Conservation (phyloP, 2,113 vertebrate genomes). For the Dicentrarchus labrax region DNA sequence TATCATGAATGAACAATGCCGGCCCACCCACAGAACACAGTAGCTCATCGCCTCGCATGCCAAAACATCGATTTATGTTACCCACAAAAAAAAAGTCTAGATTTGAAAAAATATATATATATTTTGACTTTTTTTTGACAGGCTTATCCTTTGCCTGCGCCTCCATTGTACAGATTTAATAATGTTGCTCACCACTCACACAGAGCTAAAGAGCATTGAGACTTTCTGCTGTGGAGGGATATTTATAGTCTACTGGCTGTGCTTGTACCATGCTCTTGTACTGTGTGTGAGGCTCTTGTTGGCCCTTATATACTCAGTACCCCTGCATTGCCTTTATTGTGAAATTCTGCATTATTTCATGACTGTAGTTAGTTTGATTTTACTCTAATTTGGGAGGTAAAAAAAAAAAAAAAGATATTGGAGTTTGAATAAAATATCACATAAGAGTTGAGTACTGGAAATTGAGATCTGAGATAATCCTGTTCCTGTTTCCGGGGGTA, state of each 20-base stretch:
- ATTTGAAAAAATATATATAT: background rate
- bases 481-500: no score
- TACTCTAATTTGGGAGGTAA: background rate
- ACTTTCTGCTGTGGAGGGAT: background rate
- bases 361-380: background rate
- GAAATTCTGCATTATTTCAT: background rate
- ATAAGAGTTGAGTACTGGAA: background rate
- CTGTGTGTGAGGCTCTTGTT: background rate
- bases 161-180: conserved; percentile 16
- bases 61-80: conserved; percentile 62
- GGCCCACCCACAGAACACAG: conserved; percentile 56
- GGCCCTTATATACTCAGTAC: background rate
- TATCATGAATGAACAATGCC: conserved; percentile 74
- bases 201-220: background rate
- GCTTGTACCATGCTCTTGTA: background rate
- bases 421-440: background rate
- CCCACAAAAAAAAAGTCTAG: conserved; percentile 1
- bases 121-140: background rate
- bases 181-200: background rate
- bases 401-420: background rate
- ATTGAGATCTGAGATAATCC: background rate
- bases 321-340: background rate
- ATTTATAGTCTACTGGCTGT: background rate
- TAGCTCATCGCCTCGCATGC: conserved; percentile 15
- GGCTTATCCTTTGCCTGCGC: background rate